A percentile compares a stretch with the other conserved stretches of the same genome.
Evolutionary conservation across 2,113 vertebrate genomes (phyloP).

Genomic region (Alosa alosa): DNA sequence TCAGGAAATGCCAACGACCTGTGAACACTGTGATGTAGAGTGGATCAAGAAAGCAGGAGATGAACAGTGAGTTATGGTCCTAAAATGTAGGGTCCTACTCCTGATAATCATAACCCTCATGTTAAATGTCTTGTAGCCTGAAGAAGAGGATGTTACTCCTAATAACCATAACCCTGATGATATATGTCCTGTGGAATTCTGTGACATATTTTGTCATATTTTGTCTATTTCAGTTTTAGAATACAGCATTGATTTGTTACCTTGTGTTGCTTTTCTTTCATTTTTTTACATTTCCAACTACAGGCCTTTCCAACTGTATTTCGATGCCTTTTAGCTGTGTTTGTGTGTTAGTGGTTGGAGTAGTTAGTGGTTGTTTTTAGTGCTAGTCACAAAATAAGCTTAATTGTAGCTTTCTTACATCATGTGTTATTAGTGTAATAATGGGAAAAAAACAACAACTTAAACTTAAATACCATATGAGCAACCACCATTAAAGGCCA

Average conservation of each 20-base stretch:
- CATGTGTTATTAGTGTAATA: background rate
- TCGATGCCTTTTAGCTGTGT: too few relatives aligned
- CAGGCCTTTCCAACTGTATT: too few relatives aligned
- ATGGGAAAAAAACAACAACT: background rate
- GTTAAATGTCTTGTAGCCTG: background rate
- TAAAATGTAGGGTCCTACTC: background rate
- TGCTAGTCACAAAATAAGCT: background rate
- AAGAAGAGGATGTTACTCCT: background rate
- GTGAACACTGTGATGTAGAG: conserved; percentile 54
- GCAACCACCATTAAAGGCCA: background rate
- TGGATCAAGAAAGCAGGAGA: conserved; percentile 39
- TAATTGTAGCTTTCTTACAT: background rate
- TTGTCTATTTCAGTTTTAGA: background rate
- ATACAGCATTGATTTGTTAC: background rate
- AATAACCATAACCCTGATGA: background rate
- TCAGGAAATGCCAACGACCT: conserved; percentile 52
- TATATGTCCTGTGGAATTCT: background rate
- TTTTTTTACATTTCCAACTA: too few relatives aligned
- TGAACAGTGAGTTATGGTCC: conserved; percentile 22
- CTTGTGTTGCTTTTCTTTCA: background rate
- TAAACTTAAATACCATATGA: background rate
- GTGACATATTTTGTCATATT: background rate
- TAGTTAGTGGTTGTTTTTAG: background rate
- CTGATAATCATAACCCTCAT: background rate
- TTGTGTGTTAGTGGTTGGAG: too few relatives aligned